Evolutionary conservation across 2,113 vertebrate species (phyloP), one percentile per base, ranked within the genome.

Genomic region (Myotis lucifugus): DNA sequence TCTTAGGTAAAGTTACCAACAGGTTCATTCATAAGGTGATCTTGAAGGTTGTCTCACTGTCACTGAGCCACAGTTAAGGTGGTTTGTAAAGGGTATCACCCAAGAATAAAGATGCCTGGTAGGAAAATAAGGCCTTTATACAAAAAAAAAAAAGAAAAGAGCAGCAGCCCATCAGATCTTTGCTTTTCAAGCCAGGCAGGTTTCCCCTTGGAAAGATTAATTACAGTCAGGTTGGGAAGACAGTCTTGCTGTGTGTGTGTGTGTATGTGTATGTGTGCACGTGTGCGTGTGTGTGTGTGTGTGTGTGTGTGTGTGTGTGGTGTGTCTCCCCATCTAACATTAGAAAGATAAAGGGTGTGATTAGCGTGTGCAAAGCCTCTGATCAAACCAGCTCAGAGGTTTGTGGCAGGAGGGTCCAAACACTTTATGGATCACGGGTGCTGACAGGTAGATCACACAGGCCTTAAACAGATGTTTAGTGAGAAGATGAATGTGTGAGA

Each of bases 391-490:
- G 96, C 96, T 61, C 94, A 89, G 97, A 97, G 97, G 97, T 97
- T 98, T 98, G 97, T 97, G 98, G 98, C 98, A 97, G 97, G 97
- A 97, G 98, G 98, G 95, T 98, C 98, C 98, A 97, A 98, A 98
- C 97, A 97, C 97, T 97, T 97, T 95, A 93, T 97, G 98, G 98
- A 97, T 98, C 98, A 97, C 96, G 98, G 94, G 91, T 97, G 98
- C 98, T 98, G 98, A 98, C 98, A 98, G 98, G 98, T 98, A 98
- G 98, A 98, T 98, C 98, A 98, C 98, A 98, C 97, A 94, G 96
- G 97, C 97, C 97, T 98, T 98, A 98, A 98, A 98, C 98, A 98
- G 98, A 98, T 98, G 98, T 98, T 98, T 98, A 98, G 98, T 84
- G 85, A 95, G 96, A 97, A 98, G 98, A 98, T 97, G 97, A 98